phyloP scores from a whole-genome alignment of 2,113 vertebrate species.

The Pollachius pollachius region DNA sequence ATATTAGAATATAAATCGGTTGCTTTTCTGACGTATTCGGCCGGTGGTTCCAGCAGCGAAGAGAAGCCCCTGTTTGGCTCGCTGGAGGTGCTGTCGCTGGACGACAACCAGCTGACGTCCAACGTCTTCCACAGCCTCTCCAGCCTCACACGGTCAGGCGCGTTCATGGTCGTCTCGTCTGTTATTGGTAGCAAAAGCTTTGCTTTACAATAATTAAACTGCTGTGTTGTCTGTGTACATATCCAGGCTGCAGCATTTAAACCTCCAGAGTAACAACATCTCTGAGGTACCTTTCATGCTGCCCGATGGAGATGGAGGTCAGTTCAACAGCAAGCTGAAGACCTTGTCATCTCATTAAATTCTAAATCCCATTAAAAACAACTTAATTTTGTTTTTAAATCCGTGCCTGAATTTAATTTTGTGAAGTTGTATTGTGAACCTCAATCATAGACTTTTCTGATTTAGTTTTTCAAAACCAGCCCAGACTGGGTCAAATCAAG shows the following conservation, averaged over 20 bases:
- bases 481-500: background rate
- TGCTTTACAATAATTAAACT: background rate
- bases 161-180: no score
- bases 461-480: constrained; percentile 20
- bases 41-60: background rate
- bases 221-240: background rate
- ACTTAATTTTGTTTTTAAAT: no score
- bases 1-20: no score
- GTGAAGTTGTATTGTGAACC: background rate
- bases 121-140: constrained; percentile 76
- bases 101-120: constrained; percentile 78
- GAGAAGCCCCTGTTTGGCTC: constrained; percentile 58
- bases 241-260: constrained; percentile 79
- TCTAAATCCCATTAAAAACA: no score
- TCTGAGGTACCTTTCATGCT: constrained; percentile 76
- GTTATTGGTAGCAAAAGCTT: no score
- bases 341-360: constrained; percentile 4
- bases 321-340: constrained; percentile 4
- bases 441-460: background rate
- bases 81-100: constrained; percentile 80
- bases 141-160: constrained; percentile 73
- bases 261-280: constrained; percentile 80
- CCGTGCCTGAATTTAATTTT: constrained; percentile 8
- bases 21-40: no score
- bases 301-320: constrained; percentile 1